These are phyloP conservation scores for Galaxea fascicularis DNA, from an alignment of 92 coral and sea anemone species.

Conservation along the genomic window DNA sequence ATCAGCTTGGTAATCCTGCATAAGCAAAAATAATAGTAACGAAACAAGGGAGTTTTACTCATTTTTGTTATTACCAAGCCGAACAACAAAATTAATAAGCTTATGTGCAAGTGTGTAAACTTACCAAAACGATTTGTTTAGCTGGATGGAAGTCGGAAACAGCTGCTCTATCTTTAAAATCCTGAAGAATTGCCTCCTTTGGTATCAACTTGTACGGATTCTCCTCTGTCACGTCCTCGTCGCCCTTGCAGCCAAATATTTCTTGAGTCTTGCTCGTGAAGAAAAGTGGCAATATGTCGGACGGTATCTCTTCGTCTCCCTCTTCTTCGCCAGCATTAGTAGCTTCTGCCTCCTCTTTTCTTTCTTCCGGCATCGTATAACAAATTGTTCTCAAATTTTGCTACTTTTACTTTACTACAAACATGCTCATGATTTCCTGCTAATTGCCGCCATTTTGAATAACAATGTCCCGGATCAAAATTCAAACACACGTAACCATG, in stretches of 20 bases:
- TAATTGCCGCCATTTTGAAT: constrained; percentile 85
- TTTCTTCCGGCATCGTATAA: constrained; percentile 87
- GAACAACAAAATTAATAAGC: too few relatives aligned
- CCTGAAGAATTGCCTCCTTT: constrained; percentile 89
- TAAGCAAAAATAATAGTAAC: background rate
- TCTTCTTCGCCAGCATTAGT: constrained; percentile 75
- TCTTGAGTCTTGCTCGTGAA: constrained; percentile 99
- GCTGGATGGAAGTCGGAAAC: constrained; percentile 99
- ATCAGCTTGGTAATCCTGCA: constrained; percentile 88
- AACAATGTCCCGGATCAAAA: constrained; percentile 36
- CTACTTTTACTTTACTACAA: background rate
- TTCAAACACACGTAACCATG: constrained; percentile 82
- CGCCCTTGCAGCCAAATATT: constrained; percentile 97
- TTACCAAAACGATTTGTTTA: constrained; percentile 88
- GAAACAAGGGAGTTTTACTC: too few relatives aligned
- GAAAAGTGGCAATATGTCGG: constrained; percentile 94
- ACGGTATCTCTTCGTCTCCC: constrained; percentile 75
- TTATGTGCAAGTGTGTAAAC: too few relatives aligned
- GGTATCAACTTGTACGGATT: constrained; percentile 85
- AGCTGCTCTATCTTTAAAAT: constrained; percentile 96
- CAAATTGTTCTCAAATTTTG: background rate
- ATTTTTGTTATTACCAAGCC: too few relatives aligned
- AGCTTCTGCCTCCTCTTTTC: constrained; percentile 70
- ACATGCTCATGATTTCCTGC: background rate
- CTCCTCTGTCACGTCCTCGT: constrained; percentile 97